A percentile compares a stretch with the other conserved stretches of the same genome.
These are phyloP conservation scores for Rostratula benghalensis DNA, from an alignment of 2,113 vertebrate species.

Conservation along the genomic window DNA sequence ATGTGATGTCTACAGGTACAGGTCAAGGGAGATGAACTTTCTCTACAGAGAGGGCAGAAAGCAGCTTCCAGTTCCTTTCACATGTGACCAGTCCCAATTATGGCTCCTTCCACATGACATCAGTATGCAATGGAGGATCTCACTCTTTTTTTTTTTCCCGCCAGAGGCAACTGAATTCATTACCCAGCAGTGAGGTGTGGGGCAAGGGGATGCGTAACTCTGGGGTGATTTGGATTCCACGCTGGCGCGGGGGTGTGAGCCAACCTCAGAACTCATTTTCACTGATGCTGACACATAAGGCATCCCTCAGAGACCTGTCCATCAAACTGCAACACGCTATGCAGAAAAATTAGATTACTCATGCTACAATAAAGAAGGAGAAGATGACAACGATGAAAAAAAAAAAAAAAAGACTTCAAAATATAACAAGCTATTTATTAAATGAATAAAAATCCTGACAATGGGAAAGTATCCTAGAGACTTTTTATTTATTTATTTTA, in stretches of 20 bases:
- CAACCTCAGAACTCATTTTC: constrained; percentile 74
- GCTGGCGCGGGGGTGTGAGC: constrained; percentile 66
- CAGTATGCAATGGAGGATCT: constrained; percentile 68
- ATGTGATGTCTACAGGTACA: background rate
- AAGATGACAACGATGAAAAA: constrained; percentile 18
- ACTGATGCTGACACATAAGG: constrained; percentile 66
- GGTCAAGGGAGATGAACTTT: background rate
- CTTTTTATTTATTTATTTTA: background rate
- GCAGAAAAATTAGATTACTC: constrained; percentile 77
- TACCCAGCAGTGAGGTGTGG: constrained; percentile 65
- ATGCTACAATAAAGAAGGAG: constrained; percentile 55
- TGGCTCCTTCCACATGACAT: constrained; percentile 52
- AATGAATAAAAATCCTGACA: constrained; percentile 24
- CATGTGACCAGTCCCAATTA: constrained; percentile 61
- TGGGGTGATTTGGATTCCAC: constrained; percentile 72
- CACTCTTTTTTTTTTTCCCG: constrained; percentile 36
- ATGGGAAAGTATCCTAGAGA: background rate
- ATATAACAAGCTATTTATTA: constrained; percentile 37
- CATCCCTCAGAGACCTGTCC: constrained; percentile 73
- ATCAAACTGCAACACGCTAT: constrained; percentile 67
- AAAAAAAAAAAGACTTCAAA: constrained; percentile 20
- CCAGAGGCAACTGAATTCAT: constrained; percentile 80
- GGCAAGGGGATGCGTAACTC: constrained; percentile 51
- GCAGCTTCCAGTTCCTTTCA: background rate
- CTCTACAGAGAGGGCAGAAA: background rate